phyloP scores from a whole-genome alignment of 2,113 vertebrate genomes.

The Terrapene triunguis region DNA sequence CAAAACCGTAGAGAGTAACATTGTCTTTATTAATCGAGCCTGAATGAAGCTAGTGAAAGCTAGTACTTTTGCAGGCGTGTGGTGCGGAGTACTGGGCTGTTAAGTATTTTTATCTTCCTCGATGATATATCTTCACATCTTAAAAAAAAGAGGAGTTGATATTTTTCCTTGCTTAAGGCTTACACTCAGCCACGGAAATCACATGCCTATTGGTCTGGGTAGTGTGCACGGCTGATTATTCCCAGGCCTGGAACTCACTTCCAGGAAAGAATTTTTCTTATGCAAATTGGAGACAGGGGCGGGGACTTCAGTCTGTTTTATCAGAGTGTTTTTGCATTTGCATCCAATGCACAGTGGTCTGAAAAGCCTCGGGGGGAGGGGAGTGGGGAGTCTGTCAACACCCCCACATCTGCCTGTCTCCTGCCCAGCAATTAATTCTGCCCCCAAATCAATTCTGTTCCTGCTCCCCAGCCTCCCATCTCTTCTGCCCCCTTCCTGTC shows the following conservation, averaged over 20 bases:
- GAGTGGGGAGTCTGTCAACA: too few relatives aligned
- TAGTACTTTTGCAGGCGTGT: accelerated
- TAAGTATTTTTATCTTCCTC: accelerated
- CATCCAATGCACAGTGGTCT: not conserved
- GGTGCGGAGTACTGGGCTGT: not conserved
- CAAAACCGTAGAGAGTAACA: not conserved
- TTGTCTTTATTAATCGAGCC: not conserved
- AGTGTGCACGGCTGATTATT: not conserved
- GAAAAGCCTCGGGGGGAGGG: not conserved
- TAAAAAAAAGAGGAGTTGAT: not conserved
- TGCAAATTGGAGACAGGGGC: not conserved
- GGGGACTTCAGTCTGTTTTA: not conserved
- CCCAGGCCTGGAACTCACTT: not conserved
- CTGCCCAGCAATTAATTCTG: not conserved
- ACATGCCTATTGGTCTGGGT: not conserved
- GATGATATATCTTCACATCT: not conserved
- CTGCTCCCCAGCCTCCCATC: not conserved
- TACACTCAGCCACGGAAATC: not conserved
- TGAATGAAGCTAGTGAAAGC: accelerated
- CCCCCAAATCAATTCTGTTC: not conserved
- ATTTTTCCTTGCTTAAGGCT: not conserved
- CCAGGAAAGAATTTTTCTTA: not conserved
- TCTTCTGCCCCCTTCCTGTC: not conserved
- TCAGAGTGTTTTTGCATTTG: not conserved
- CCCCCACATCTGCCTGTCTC: not conserved